Evolutionary conservation across 2,113 vertebrate genomes (phyloP).

Genomic region (Promerops cafer): DNA sequence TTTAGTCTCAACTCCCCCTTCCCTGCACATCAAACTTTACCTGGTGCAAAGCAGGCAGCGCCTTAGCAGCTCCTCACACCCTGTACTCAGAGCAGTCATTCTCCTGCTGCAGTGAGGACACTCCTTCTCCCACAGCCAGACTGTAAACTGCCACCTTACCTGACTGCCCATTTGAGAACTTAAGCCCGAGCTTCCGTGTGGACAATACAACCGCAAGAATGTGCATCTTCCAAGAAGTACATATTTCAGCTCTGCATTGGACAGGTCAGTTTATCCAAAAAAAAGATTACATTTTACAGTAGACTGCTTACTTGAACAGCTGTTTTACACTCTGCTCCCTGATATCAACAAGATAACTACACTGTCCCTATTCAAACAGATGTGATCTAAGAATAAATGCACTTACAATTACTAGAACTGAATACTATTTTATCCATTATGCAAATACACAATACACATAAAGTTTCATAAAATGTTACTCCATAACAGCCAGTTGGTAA

Average conservation of each 20-base stretch:
- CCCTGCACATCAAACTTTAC: background rate
- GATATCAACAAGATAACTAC: background rate
- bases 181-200: accelerated
- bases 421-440: background rate
- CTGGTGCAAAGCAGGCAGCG: background rate
- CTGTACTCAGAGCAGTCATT: background rate
- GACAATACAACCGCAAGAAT: background rate
- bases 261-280: background rate
- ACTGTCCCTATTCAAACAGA: background rate
- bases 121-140: background rate
- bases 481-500: background rate
- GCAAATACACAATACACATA: background rate
- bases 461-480: background rate
- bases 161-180: background rate
- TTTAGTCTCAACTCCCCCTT: background rate
- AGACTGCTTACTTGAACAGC: background rate
- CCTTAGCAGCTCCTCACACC: background rate
- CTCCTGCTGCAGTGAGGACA: background rate
- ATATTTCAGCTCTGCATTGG: accelerated
- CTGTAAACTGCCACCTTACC: background rate
- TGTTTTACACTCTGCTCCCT: background rate
- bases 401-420: background rate
- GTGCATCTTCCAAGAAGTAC: background rate
- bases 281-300: background rate
- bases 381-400: background rate